Percentiles rank a stretch among this genome's conserved stretches.
Evolutionary conservation across 2,113 vertebrate species (phyloP).

Genomic region (Microcebus tavaratra): DNA sequence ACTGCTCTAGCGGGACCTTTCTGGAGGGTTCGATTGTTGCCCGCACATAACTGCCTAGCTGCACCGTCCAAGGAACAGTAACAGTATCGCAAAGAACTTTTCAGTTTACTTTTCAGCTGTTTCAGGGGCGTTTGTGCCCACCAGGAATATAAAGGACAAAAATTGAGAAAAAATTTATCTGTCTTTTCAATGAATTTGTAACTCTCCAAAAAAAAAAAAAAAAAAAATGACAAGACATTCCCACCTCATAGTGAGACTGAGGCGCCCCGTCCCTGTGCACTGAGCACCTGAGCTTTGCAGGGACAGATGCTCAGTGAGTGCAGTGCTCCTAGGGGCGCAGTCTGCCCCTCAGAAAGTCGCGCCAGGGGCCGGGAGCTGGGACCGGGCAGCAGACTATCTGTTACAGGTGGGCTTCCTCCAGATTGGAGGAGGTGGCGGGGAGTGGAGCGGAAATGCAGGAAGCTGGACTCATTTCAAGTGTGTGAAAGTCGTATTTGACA

Average conservation of each 20-base stretch:
- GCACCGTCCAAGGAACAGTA: fast-evolving
- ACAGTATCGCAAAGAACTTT: fast-evolving
- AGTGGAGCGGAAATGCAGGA: neutral
- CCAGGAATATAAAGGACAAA: neutral
- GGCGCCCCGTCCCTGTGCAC: neutral
- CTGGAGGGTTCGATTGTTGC: fast-evolving
- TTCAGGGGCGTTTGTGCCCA: neutral
- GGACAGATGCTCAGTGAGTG: neutral
- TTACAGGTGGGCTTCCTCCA: neutral
- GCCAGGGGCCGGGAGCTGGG: neutral
- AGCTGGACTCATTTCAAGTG: fast-evolving
- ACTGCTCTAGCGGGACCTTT: fast-evolving
- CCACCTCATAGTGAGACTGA: neutral
- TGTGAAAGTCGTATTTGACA: neutral
- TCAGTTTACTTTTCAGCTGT: too few species aligned
- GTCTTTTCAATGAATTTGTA: neutral
- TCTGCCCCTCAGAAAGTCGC: neutral
- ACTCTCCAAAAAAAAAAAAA: too few species aligned
- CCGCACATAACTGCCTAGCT: fast-evolving
- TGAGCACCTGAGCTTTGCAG: neutral
- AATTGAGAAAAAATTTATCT: neutral
- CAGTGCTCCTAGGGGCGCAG: neutral
- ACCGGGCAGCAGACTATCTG: fast-evolving
- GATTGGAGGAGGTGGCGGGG: neutral
- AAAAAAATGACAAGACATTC: neutral